Conservation (phyloP, 2,888 invertebrate genomes). For the Micropterix aruncella region DNA sequence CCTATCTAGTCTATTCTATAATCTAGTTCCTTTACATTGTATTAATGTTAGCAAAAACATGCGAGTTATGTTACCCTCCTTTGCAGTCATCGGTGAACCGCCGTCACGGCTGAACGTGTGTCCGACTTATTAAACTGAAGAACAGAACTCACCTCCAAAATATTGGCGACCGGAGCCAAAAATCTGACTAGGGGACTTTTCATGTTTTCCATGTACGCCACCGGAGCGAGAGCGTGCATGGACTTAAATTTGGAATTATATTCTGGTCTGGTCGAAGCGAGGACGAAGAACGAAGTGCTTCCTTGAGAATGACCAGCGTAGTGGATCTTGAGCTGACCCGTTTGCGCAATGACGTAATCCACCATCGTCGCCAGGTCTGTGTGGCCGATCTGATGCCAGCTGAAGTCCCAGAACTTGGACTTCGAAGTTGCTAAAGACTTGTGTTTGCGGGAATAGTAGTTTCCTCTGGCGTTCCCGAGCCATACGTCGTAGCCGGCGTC, state of each 20-base stretch:
- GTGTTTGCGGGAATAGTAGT: slow-evolving; percentile 57
- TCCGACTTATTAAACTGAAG: too few species aligned
- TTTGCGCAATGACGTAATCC: slow-evolving; percentile 43
- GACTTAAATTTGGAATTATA: slow-evolving; percentile 43
- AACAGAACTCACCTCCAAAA: slow-evolving; percentile 30
- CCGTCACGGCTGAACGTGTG: too few species aligned
- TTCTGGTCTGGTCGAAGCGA: slow-evolving; percentile 38
- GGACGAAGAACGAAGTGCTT: slow-evolving; percentile 45
- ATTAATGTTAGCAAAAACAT: too few species aligned
- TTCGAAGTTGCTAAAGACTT: slow-evolving; percentile 23
- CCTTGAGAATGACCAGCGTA: slow-evolving; percentile 66
- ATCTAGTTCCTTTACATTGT: too few species aligned
- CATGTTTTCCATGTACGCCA: slow-evolving; percentile 36
- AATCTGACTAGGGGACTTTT: slow-evolving; percentile 33
- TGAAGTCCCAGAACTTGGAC: slow-evolving; percentile 34
- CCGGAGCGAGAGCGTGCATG: slow-evolving; percentile 46
- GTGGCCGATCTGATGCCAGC: slow-evolving; percentile 65
- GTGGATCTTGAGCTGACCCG: slow-evolving; percentile 40
- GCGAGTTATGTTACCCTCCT: too few species aligned
- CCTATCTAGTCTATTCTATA: too few species aligned
- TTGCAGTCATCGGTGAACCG: too few species aligned
- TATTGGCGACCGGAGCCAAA: slow-evolving; percentile 28
- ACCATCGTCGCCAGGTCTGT: slow-evolving; percentile 66
- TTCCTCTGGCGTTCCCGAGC: slow-evolving; percentile 77
- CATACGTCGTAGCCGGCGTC: slow-evolving; percentile 65